These are phyloP conservation scores for Harpalus rufipes DNA, from an alignment of 2,888 invertebrate genomes.

Conservation along the genomic window DNA sequence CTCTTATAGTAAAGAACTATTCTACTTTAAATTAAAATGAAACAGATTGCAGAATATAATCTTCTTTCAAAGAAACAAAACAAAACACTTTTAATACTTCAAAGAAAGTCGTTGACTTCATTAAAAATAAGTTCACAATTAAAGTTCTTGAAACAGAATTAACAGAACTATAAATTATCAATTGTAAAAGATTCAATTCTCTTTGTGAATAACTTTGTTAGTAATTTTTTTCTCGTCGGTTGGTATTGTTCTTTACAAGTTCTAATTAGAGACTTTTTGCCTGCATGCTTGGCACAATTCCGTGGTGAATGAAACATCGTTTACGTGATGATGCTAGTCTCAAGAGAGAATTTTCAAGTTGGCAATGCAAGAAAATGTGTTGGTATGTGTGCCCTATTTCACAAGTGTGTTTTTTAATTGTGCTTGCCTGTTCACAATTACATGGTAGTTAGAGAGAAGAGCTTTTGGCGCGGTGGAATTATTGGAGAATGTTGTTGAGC, in stretches of 20 bases:
- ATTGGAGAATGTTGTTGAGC: constrained; percentile 11
- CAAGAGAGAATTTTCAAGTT: constrained; percentile 69
- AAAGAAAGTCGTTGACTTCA: constrained; percentile 15
- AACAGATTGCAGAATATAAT: background rate
- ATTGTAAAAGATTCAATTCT: constrained; percentile 19
- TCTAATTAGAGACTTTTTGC: constrained; percentile 44
- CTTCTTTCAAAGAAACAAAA: constrained; percentile 1
- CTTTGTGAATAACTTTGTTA: constrained; percentile 27
- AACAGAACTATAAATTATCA: constrained; percentile 32
- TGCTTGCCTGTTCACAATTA: constrained; percentile 4
- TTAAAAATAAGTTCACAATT: constrained; percentile 29
- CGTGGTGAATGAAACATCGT: constrained; percentile 26
- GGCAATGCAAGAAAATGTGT: constrained; percentile 73
- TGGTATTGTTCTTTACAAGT: constrained; percentile 38
- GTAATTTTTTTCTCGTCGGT: constrained; percentile 44
- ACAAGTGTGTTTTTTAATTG: constrained; percentile 41
- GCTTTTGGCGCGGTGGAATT: constrained; percentile 3
- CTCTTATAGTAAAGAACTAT: background rate
- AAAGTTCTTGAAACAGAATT: constrained; percentile 17
- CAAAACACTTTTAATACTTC: background rate
- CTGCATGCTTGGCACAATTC: background rate
- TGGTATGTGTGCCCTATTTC: constrained; percentile 17
- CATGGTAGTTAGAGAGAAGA: constrained; percentile 7
- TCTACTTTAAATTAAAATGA: background rate
- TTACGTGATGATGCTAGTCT: constrained; percentile 14